Percentiles rank a stretch among this genome's conserved stretches.
These are phyloP conservation scores for Plebejus argus DNA, from an alignment of 2,888 invertebrate species.

Conservation along the genomic window DNA sequence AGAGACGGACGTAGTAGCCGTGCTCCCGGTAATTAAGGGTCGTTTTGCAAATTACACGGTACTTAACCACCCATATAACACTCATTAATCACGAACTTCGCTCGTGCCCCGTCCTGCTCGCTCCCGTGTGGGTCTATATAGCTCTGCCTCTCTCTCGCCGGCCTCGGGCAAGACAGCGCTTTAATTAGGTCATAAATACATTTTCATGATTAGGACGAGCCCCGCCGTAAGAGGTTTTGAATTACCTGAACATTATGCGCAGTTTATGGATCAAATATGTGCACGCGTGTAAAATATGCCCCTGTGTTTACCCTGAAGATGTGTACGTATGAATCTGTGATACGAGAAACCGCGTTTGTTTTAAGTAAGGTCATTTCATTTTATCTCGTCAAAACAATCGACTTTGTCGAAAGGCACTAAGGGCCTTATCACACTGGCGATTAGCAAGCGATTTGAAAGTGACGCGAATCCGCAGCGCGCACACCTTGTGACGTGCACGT, in stretches of 20 bases:
- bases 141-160: constrained; percentile 52
- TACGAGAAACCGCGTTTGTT: not conserved
- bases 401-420: no score
- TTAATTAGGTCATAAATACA: constrained; percentile 81
- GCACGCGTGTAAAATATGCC: not conserved
- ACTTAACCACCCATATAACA: constrained; percentile 86
- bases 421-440: no score
- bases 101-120: constrained; percentile 56
- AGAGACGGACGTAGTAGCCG: constrained; percentile 71
- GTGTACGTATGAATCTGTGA: not conserved
- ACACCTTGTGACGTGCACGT: no score
- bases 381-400: no score
- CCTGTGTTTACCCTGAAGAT: not conserved
- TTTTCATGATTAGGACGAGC: constrained; percentile 74
- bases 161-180: constrained; percentile 68
- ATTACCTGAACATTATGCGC: constrained; percentile 31
- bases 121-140: constrained; percentile 44
- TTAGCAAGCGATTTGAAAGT: no score
- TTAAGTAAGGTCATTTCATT: no score
- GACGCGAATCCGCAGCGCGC: no score
- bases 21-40: constrained; percentile 84
- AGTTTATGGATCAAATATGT: constrained; percentile 31
- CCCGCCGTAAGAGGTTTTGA: constrained; percentile 39
- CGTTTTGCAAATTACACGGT: constrained; percentile 89
- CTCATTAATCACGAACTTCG: constrained; percentile 82